phyloP scores from a whole-genome alignment of 2,113 vertebrate species.

The Ictalurus punctatus region DNA sequence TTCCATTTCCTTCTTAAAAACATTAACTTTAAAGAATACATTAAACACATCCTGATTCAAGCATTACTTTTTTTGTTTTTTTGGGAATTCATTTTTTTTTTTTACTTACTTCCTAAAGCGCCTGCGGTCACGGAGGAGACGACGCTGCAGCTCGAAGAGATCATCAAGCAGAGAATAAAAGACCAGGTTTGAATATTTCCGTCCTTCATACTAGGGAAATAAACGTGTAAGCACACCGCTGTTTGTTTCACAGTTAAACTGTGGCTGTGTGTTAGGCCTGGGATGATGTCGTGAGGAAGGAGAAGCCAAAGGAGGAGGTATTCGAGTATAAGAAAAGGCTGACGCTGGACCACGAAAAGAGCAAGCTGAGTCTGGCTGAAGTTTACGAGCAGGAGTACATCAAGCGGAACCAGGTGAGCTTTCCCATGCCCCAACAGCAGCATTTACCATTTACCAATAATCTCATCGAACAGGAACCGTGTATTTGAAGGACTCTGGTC shows the following conservation, averaged over 20 bases:
- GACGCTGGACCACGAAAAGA: conserved; percentile 93
- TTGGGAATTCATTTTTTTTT: too few relatives aligned
- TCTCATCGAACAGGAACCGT: background rate
- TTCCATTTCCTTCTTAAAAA: background rate
- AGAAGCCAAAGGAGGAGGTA: conserved; percentile 89
- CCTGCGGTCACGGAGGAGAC: conserved; percentile 93
- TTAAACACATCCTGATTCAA: background rate
- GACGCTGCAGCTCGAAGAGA: conserved; percentile 89
- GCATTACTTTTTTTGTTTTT: background rate
- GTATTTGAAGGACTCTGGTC: background rate
- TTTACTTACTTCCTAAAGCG: conserved; percentile 65
- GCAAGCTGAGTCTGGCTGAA: conserved; percentile 92
- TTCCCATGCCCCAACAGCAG: background rate
- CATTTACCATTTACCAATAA: background rate
- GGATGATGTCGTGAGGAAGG: conserved; percentile 94
- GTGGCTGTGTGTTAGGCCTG: conserved; percentile 76
- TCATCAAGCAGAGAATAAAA: conserved; percentile 95
- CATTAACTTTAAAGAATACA: background rate
- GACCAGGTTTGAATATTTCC: conserved; percentile 80
- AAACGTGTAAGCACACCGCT: background rate
- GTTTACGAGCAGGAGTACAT: conserved; percentile 95
- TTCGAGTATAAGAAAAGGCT: conserved; percentile 94
- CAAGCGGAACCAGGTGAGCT: conserved; percentile 85
- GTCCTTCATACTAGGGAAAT: background rate
- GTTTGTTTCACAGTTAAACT: background rate